Conservation (phyloP, 2,888 invertebrate genomes). For the Abrostola tripartita region DNA sequence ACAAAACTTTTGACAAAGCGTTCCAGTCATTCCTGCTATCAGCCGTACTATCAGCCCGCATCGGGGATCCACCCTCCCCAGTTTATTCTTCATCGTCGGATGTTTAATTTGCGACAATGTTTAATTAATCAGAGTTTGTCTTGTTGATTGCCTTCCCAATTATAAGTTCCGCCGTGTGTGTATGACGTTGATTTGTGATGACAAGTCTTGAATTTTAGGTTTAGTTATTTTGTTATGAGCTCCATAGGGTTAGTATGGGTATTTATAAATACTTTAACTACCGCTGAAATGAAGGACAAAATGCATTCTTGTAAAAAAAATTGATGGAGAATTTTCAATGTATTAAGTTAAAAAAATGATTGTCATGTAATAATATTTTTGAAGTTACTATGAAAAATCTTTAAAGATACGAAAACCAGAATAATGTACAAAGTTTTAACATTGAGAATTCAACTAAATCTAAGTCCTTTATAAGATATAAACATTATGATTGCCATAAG, state of each 20-base stretch:
- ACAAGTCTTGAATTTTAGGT: constrained; percentile 34
- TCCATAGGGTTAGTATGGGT: not conserved
- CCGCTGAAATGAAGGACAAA: too few relatives aligned
- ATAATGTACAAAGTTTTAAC: too few relatives aligned
- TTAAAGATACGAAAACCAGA: too few relatives aligned
- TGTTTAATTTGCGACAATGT: constrained; percentile 86
- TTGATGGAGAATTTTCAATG: too few relatives aligned
- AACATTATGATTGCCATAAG: not conserved
- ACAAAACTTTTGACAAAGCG: constrained; percentile 54
- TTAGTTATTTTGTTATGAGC: constrained; percentile 16
- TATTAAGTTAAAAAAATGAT: too few relatives aligned
- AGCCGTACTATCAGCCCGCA: constrained; percentile 52
- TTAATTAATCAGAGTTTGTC: constrained; percentile 86
- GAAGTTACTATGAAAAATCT: too few relatives aligned
- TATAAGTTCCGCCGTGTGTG: constrained; percentile 81
- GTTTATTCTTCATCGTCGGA: constrained; percentile 72
- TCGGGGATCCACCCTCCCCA: constrained; percentile 59
- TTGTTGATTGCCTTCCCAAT: constrained; percentile 85
- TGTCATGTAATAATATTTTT: too few relatives aligned
- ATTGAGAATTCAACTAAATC: too few relatives aligned
- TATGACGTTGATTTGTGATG: constrained; percentile 81
- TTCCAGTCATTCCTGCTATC: constrained; percentile 44
- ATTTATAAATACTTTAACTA: too few relatives aligned
- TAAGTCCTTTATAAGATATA: too few relatives aligned
- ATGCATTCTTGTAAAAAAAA: too few relatives aligned